Percentiles rank a stretch among this genome's conserved stretches.
phyloP scores from a whole-genome alignment of 1,140 invertebrate genomes.

The Brachionus rotundiformis region DNA sequence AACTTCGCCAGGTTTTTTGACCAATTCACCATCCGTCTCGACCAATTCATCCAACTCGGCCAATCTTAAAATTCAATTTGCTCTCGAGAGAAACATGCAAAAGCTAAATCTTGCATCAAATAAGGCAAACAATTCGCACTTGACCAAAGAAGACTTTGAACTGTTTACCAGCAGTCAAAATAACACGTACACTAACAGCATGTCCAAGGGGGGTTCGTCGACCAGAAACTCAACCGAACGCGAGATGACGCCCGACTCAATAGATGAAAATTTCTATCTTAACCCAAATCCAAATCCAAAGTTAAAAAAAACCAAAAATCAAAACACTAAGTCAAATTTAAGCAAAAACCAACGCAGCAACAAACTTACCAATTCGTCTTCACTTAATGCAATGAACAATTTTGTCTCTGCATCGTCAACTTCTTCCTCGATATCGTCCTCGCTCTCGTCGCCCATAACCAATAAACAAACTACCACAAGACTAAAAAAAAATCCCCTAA shows the following conservation, averaged over 20 bases:
- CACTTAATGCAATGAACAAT: neutral
- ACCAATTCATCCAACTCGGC: neutral
- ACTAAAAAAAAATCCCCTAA: neutral
- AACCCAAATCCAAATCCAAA: slow-evolving; percentile 1
- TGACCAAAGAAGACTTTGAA: slow-evolving; percentile 41
- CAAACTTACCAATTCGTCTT: neutral
- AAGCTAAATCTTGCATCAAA: neutral
- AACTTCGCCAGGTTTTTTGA: neutral
- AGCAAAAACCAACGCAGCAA: neutral
- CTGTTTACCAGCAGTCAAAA: slow-evolving; percentile 2
- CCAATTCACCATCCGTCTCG: neutral
- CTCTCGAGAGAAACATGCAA: slow-evolving; percentile 20
- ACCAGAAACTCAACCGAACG: slow-evolving; percentile 24
- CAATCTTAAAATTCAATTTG: slow-evolving; percentile 33
- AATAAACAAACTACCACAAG: neutral
- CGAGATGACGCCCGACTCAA: slow-evolving; percentile 52
- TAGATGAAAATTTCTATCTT: slow-evolving; percentile 7
- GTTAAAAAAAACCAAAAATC: neutral
- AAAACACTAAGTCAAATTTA: neutral
- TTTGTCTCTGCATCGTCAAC: neutral
- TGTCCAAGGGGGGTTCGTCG: too few relatives aligned
- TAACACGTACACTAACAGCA: too few relatives aligned
- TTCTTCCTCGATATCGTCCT: slow-evolving; percentile 18
- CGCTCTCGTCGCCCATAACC: neutral
- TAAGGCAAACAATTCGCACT: neutral